These are phyloP conservation scores for Strigops habroptila DNA, from an alignment of 2,113 vertebrate species.

Conservation along the genomic window DNA sequence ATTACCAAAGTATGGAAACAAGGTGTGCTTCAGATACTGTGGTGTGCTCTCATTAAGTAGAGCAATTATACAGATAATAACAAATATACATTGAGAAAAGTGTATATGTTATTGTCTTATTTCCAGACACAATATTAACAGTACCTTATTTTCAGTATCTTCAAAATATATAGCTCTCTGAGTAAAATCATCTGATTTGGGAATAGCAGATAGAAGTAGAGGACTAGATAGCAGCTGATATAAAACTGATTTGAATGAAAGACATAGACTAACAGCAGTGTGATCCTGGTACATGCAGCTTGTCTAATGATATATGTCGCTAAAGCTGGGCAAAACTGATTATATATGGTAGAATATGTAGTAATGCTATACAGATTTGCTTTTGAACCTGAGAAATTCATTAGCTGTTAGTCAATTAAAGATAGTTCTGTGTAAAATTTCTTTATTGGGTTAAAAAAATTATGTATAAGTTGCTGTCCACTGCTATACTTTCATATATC, in stretches of 20 bases:
- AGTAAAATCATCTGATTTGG: background rate
- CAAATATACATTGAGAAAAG: background rate
- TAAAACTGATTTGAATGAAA: background rate
- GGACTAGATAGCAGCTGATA: background rate
- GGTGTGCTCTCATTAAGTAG: background rate
- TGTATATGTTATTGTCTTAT: background rate
- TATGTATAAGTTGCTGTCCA: background rate
- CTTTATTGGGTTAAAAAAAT: background rate
- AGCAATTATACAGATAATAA: background rate
- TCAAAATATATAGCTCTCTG: background rate
- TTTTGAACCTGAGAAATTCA: background rate
- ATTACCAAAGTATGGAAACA: background rate
- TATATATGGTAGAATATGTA: background rate
- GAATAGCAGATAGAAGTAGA: background rate
- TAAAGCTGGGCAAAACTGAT: background rate
- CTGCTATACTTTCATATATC: background rate
- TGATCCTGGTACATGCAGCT: background rate
- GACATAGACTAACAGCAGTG: background rate
- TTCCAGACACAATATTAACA: background rate
- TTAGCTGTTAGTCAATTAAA: background rate
- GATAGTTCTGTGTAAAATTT: background rate
- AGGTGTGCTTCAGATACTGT: background rate
- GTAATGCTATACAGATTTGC: background rate
- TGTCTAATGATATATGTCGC: background rate
- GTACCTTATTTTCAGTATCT: background rate